Conservation (phyloP, 1,140 invertebrate genomes). For the Ips typographus region DNA sequence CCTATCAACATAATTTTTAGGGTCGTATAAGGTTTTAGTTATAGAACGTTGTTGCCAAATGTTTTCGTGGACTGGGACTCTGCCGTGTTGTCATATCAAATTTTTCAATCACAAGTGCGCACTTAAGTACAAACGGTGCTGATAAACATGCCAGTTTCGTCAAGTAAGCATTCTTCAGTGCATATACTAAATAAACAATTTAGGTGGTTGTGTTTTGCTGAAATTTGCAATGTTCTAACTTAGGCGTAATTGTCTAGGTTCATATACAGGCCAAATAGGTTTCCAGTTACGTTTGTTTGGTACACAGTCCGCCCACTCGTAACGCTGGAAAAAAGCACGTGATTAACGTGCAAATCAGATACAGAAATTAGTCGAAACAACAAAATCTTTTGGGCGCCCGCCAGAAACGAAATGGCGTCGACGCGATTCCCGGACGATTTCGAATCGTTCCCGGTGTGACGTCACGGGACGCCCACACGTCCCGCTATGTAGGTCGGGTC, state of each 20-base stretch:
- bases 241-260: neutral
- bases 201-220: neutral
- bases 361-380: neutral
- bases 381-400: neutral
- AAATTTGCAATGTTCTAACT: neutral
- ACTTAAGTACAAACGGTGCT: too few relatives aligned
- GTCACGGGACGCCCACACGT: constrained; percentile 13
- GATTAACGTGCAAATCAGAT: neutral
- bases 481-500: neutral
- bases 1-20: too few relatives aligned
- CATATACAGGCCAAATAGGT: neutral
- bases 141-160: too few relatives aligned
- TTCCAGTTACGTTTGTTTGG: neutral
- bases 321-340: neutral
- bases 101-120: too few relatives aligned
- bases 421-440: neutral
- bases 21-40: too few relatives aligned
- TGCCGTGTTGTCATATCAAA: too few relatives aligned
- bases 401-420: neutral
- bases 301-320: neutral
- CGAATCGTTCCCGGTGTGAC: neutral
- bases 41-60: too few relatives aligned
- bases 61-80: too few relatives aligned
- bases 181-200: too few relatives aligned
- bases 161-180: too few relatives aligned